Evolutionary conservation across 1,140 invertebrate genomes (phyloP), one percentile per base, ranked within the genome.

Genomic region (Anastrepha ludens): DNA sequence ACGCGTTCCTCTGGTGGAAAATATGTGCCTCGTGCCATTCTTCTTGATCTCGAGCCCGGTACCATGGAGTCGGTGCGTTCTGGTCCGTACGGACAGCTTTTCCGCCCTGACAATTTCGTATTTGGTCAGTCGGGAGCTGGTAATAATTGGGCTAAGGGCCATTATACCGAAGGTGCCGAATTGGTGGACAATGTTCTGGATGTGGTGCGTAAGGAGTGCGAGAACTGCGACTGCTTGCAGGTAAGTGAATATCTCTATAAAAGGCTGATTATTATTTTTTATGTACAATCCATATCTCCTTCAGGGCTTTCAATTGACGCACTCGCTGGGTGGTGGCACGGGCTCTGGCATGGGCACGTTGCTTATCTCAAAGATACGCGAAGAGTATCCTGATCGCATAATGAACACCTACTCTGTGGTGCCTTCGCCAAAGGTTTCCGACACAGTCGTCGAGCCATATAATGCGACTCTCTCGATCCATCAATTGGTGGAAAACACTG

Each of bases 381-480:
- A 97, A 90, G 96, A 97, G 91, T 97, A 96, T 91, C 96, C 97
- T 17, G 97, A 98, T 93, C 95, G 97, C 90, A 97, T 98, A 87
- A 97, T 98, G 96, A 97, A 96, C 93, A 97, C 97, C 50, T 98
- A 97, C 91, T 97, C 96, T 87, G 96, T 98, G 88, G 95, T 97
- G 90, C 96, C 96, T 44, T 96, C 96, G 39, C 96, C 96, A 0
- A 96, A 96, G 90, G 96, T 97, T 0, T 97, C 96, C 0, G 96
- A 97, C 89, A 97, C 96, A 2, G 96, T 97, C 8, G 96, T 97
- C 7, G 96, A 97, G 90, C 96, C 96, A 0, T 97, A 97, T 94
- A 97, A 97, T 90, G 96, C 96, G 7, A 97, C 96, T 0, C 94
- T 97, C 7, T 97, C 97, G 41, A 95, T 97, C 78, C 96, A 97